A percentile compares a stretch with the other conserved stretches of the same genome.
phyloP scores from a whole-genome alignment of 2,797 vertebrate genomes.

The Crotalus adamanteus region DNA sequence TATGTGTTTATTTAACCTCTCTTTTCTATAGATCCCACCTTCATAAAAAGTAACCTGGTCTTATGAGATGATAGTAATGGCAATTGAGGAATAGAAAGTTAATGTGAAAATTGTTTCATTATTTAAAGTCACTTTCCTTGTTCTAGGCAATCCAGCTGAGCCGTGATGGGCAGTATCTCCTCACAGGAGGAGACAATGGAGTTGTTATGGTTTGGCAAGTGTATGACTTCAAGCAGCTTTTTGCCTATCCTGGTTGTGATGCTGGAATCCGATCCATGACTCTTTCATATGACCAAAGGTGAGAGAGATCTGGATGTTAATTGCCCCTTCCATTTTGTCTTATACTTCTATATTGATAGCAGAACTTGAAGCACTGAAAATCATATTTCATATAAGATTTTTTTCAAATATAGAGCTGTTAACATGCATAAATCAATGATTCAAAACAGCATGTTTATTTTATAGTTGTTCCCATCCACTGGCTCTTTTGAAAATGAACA shows the following conservation, averaged over 20 bases:
- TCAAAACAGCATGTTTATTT: background rate
- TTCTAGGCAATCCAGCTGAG: constrained; percentile 89
- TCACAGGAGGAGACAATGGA: constrained; percentile 90
- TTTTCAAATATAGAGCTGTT: background rate
- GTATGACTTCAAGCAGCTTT: constrained; percentile 87
- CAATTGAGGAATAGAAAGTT: background rate
- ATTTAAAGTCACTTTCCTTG: constrained; percentile 24
- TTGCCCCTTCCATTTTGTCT: background rate
- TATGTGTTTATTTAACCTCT: background rate
- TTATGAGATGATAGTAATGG: background rate
- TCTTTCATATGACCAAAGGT: constrained; percentile 97
- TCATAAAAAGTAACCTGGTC: background rate
- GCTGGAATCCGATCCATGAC: constrained; percentile 96
- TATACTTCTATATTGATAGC: background rate
- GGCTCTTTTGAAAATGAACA: background rate
- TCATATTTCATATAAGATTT: background rate
- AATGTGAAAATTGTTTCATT: background rate
- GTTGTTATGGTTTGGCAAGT: constrained; percentile 90
- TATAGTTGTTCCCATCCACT: background rate
- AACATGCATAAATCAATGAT: background rate
- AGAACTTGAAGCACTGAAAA: background rate
- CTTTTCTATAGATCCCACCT: background rate
- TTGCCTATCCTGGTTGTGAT: constrained; percentile 93
- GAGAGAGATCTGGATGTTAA: constrained; percentile 25
- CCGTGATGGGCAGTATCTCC: constrained; percentile 93